phyloP scores from a whole-genome alignment of 2,888 invertebrate species.

The Beris morrisii region DNA sequence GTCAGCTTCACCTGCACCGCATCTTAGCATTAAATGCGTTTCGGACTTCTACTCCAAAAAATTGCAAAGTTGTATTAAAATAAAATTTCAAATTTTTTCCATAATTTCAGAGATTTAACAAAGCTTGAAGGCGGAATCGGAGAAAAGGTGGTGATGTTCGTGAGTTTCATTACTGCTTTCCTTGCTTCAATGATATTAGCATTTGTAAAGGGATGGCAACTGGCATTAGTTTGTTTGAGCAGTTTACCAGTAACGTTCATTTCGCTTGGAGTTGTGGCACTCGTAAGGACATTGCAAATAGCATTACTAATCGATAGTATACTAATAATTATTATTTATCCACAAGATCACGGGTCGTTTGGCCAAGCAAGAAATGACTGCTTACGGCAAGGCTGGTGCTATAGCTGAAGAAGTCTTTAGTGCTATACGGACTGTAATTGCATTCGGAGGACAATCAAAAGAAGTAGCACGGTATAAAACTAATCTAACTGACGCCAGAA shows the following conservation, averaged over 20 bases:
- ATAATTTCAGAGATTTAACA: conserved; percentile 63
- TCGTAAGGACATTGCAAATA: conserved; percentile 55
- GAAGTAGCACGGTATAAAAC: conserved; percentile 69
- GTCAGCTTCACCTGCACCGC: too few species aligned
- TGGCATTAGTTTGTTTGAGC: conserved; percentile 73
- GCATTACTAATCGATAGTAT: too few species aligned
- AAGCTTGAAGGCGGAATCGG: conserved; percentile 83
- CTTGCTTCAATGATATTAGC: conserved; percentile 71
- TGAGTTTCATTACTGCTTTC: conserved; percentile 70
- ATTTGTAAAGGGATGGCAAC: conserved; percentile 76
- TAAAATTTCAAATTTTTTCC: too few species aligned
- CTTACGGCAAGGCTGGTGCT: conserved; percentile 74
- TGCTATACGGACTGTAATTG: conserved; percentile 73
- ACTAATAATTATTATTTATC: neutral
- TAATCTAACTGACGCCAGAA: conserved; percentile 63
- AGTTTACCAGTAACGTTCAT: conserved; percentile 70
- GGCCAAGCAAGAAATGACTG: conserved; percentile 67
- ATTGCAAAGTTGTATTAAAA: too few species aligned
- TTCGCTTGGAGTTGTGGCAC: conserved; percentile 66
- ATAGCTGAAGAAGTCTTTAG: conserved; percentile 79
- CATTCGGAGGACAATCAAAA: conserved; percentile 74
- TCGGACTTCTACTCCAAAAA: too few species aligned
- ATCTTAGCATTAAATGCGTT: too few species aligned
- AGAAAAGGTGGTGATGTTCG: conserved; percentile 75
- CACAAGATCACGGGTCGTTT: conserved; percentile 50